A percentile compares a stretch with the other conserved stretches of the same genome.
Conservation (phyloP, 92 coral and sea anemone genomes). For the Zoanthus sansibaricus region DNA sequence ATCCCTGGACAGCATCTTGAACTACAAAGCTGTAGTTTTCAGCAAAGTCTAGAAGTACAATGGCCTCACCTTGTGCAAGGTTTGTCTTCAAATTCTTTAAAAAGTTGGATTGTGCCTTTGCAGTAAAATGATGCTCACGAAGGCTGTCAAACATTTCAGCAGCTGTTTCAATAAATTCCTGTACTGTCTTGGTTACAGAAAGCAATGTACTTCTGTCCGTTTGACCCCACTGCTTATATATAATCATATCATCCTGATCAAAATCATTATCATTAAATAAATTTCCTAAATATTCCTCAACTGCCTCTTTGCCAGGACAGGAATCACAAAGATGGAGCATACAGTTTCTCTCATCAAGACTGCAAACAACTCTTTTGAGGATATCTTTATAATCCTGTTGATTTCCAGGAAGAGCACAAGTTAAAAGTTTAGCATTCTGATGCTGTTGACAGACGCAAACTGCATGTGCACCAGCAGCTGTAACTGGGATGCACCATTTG, state of each 20-base stretch:
- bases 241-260: slow-evolving; percentile 22
- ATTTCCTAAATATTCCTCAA: slow-evolving; percentile 12
- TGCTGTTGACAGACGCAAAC: too few species aligned
- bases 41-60: slow-evolving; percentile 34
- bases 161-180: slow-evolving; percentile 16
- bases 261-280: neutral
- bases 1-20: slow-evolving; percentile 47
- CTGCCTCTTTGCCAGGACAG: slow-evolving; percentile 33
- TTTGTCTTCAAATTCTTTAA: slow-evolving; percentile 12
- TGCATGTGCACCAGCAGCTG: too few species aligned
- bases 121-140: slow-evolving; percentile 13
- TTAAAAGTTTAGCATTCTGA: too few species aligned
- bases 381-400: too few species aligned
- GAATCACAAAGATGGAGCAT: slow-evolving; percentile 25
- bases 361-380: too few species aligned
- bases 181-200: slow-evolving; percentile 14
- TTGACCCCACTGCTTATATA: slow-evolving; percentile 26
- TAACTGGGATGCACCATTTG: too few species aligned
- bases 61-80: slow-evolving; percentile 8
- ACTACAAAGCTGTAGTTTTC: slow-evolving; percentile 44
- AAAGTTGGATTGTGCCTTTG: slow-evolving; percentile 31
- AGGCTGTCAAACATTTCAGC: slow-evolving; percentile 36
- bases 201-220: slow-evolving; percentile 10
- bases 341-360: too few species aligned
- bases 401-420: too few species aligned